phyloP scores from a whole-genome alignment of 2,113 vertebrate genomes.

The Asarcornis scutulata region DNA sequence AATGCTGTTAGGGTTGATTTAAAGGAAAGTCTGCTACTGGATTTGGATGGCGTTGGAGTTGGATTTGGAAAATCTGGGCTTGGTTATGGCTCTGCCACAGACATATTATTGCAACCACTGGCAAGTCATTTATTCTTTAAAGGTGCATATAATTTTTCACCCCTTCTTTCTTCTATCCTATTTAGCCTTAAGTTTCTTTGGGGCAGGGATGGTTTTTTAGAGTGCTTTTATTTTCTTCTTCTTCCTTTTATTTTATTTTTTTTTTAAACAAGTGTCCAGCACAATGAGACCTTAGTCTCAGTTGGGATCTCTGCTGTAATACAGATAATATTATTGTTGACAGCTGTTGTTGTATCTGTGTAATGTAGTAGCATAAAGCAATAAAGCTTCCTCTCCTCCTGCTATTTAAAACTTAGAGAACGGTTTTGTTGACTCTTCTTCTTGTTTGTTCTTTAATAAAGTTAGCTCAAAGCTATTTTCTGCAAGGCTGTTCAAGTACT shows the following conservation, averaged over 20 bases:
- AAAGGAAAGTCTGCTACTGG: neutral
- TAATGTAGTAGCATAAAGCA: constrained; percentile 65
- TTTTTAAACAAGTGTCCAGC: constrained; percentile 1
- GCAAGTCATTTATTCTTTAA: neutral
- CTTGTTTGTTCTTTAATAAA: constrained; percentile 52
- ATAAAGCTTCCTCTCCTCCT: constrained; percentile 51
- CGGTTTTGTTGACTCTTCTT: constrained; percentile 59
- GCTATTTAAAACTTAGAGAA: constrained; percentile 50
- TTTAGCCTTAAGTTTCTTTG: neutral
- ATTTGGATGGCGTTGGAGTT: neutral
- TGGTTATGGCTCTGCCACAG: neutral
- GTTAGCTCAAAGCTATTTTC: constrained; percentile 42
- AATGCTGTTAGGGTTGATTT: constrained; percentile 1
- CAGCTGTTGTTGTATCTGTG: constrained; percentile 61
- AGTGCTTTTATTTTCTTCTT: neutral
- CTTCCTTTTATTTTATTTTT: constrained; percentile 5
- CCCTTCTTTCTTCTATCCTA: neutral
- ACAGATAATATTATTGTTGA: constrained; percentile 67
- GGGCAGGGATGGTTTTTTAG: neutral
- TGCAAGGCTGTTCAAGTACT: neutral
- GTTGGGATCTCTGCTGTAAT: constrained; percentile 30
- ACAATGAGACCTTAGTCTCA: constrained; percentile 35
- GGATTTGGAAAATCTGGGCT: constrained; percentile 15
- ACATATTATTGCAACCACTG: neutral
- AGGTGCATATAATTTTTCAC: neutral